These are phyloP conservation scores for Pangasius macronema DNA, from an alignment of 2,797 vertebrate species.

Conservation along the genomic window DNA sequence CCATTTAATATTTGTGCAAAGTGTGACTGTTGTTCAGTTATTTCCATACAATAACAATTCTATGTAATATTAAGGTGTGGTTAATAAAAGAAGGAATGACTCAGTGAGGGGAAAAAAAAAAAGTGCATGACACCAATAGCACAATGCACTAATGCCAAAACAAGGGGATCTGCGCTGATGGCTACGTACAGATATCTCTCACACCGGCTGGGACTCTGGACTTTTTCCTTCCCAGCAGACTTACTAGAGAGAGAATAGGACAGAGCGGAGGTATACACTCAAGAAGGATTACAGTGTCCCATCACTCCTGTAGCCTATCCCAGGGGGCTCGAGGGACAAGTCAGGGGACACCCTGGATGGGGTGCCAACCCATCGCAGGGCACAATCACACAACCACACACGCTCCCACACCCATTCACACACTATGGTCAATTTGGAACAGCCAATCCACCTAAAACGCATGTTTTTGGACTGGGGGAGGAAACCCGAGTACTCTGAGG, in stretches of 20 bases:
- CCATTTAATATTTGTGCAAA: background rate
- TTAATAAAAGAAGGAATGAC: constrained; percentile 2
- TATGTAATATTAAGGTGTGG: background rate
- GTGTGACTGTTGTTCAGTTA: background rate
- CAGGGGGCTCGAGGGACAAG: no score
- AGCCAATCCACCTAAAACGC: no score
- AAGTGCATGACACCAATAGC: background rate
- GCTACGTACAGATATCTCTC: background rate
- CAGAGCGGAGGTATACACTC: background rate
- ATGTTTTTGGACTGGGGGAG: no score
- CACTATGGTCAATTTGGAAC: no score
- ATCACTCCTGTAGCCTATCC: background rate
- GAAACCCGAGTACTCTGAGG: no score
- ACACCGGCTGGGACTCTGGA: background rate
- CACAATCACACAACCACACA: no score
- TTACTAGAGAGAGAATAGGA: background rate
- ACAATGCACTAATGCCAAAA: background rate
- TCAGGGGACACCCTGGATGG: no score
- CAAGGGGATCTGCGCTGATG: background rate
- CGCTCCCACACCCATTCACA: no score
- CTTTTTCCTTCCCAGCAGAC: background rate
- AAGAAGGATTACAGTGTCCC: background rate
- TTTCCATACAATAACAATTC: background rate
- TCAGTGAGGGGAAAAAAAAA: background rate
- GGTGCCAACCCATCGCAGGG: no score